Percentiles rank a stretch among this genome's conserved stretches.
Conservation (phyloP, 2,113 vertebrate genomes). For the Myocastor coypus region DNA sequence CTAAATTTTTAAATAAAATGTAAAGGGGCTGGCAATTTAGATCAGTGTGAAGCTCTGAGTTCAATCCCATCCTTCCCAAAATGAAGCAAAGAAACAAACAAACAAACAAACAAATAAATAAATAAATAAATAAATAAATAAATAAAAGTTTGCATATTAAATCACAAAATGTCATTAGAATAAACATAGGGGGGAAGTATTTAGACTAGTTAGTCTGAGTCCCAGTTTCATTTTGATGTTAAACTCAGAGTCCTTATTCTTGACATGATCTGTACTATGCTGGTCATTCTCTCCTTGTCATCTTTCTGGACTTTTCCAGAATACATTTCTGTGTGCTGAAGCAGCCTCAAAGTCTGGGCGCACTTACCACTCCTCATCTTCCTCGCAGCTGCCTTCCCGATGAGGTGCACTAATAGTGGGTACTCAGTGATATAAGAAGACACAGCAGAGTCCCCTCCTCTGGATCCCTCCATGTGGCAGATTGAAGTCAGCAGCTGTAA, state of each 20-base stretch:
- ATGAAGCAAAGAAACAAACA: neutral
- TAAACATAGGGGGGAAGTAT: neutral
- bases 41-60: neutral
- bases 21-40: neutral
- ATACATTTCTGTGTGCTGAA: neutral
- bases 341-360: neutral
- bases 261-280: neutral
- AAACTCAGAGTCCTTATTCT: neutral
- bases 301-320: neutral
- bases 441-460: neutral
- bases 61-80: neutral
- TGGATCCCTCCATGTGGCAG: neutral
- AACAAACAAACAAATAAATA: no score
- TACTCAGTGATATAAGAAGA: neutral
- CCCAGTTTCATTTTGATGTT: constrained; percentile 10
- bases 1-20: neutral
- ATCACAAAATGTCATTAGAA: neutral
- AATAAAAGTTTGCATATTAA: neutral
- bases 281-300: neutral
- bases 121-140: no score
- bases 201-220: neutral
- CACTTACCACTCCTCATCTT: neutral
- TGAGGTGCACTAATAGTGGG: neutral
- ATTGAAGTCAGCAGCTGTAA: neutral
- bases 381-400: neutral